phyloP scores from a whole-genome alignment of 2,797 vertebrate species.

The Urophycis tenuis region DNA sequence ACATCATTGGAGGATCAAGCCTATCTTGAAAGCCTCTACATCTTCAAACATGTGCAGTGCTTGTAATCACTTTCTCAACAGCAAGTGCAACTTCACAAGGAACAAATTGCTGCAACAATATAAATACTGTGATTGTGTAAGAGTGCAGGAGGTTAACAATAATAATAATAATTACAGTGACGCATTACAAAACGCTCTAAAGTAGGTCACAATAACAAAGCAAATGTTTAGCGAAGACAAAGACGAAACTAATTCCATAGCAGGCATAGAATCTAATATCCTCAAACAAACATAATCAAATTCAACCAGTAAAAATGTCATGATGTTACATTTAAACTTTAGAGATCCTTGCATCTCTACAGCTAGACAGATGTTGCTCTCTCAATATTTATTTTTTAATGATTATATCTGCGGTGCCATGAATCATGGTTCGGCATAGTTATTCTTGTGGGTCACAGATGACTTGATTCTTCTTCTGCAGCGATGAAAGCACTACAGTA shows the following conservation, averaged over 20 bases:
- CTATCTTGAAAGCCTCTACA: neutral
- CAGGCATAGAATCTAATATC: neutral
- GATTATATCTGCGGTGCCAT: slow-evolving; percentile 9
- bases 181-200: neutral
- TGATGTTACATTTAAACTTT: neutral
- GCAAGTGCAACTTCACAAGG: neutral
- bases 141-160: neutral
- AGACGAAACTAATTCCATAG: neutral
- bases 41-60: neutral
- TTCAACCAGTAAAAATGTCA: neutral
- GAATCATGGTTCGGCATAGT: neutral
- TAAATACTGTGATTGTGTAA: neutral
- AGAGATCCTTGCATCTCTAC: neutral
- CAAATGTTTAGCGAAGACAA: neutral
- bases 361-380: neutral
- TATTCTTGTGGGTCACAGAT: neutral
- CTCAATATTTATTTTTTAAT: slow-evolving; percentile 14
- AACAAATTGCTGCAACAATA: neutral
- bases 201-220: neutral
- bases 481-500: neutral
- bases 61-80: neutral
- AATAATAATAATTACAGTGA: neutral
- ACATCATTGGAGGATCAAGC: neutral
- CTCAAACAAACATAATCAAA: neutral
- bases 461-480: neutral